phyloP scores from a whole-genome alignment of 2,113 vertebrate species.

The Philantomba maxwellii region DNA sequence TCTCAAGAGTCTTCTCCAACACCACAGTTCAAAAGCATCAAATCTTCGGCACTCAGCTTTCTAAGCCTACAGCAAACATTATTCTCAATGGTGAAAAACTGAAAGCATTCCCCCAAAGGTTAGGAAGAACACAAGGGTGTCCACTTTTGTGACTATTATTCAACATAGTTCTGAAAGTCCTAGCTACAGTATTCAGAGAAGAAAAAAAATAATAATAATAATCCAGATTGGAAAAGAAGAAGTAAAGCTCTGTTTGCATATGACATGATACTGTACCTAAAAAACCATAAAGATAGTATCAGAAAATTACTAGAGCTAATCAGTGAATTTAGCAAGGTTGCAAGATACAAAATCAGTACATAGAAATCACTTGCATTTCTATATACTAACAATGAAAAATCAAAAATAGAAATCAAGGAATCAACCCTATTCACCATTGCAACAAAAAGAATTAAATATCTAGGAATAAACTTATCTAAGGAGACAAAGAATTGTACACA shows the following conservation, averaged over 20 bases:
- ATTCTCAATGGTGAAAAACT: too few relatives aligned
- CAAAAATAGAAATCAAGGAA: neutral
- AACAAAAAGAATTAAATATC: neutral
- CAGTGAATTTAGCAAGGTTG: neutral
- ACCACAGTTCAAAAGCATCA: neutral
- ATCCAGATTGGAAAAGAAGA: neutral
- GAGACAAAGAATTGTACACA: neutral
- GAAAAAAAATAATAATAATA: neutral
- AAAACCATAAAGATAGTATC: neutral
- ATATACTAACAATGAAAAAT: neutral
- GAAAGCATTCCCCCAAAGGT: too few relatives aligned
- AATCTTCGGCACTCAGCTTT: fast-evolving
- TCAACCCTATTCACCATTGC: neutral
- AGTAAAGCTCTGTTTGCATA: neutral
- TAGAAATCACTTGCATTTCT: neutral
- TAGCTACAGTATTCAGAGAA: too few relatives aligned
- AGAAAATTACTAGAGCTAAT: neutral
- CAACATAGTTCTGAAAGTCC: too few relatives aligned
- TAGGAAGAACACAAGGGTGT: too few relatives aligned
- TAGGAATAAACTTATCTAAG: neutral
- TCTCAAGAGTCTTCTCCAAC: neutral
- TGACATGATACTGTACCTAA: neutral
- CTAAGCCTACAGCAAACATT: neutral
- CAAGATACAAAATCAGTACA: neutral
- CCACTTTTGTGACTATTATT: too few relatives aligned